Conservation (phyloP, 2,797 vertebrate species). For the Pipistrellus nathusii region DNA sequence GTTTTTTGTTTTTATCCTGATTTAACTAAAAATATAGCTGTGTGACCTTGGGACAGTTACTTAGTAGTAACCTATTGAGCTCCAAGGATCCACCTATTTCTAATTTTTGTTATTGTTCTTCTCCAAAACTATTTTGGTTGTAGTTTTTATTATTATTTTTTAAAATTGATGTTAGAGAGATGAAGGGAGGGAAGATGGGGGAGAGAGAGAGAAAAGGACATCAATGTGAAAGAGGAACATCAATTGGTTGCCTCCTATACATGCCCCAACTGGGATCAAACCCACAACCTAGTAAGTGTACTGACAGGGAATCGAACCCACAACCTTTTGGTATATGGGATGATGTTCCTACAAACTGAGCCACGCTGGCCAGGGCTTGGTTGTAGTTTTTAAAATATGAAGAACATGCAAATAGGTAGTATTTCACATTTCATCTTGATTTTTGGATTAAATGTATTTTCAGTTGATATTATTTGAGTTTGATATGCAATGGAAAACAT, state of each 20-base stretch:
- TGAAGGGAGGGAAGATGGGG: background rate
- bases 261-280: background rate
- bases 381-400: constrained; percentile 9
- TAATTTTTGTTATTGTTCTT: constrained; percentile 32
- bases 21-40: background rate
- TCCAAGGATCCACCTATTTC: background rate
- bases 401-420: background rate
- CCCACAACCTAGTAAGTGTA: background rate
- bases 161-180: background rate
- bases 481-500: constrained; percentile 77
- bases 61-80: background rate
- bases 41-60: background rate
- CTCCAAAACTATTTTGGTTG: background rate
- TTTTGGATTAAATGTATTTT: constrained; percentile 60
- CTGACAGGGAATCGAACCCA: background rate
- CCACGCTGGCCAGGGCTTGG: background rate
- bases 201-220: background rate
- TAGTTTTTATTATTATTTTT: background rate
- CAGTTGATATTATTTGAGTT: constrained; percentile 79
- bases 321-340: background rate
- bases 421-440: constrained; percentile 31
- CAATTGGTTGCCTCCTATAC: background rate
- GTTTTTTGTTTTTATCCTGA: background rate
- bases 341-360: background rate
- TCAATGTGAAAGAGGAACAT: background rate